phyloP scores from a whole-genome alignment of 2,113 vertebrate species.

The Petrocephalus zakoni region DNA sequence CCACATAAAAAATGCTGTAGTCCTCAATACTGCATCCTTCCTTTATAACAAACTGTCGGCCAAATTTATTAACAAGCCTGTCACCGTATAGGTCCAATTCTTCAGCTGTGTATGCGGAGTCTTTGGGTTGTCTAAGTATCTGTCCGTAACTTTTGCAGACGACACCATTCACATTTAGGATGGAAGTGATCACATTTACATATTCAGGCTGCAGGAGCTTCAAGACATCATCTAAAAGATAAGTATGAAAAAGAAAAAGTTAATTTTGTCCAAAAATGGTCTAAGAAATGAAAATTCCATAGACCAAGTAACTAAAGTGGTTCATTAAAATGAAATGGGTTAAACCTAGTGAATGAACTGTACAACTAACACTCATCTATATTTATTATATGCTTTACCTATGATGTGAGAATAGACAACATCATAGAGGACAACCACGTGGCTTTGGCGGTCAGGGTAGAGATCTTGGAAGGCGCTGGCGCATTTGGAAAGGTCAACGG shows the following conservation, averaged over 20 bases:
- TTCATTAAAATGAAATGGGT: not conserved
- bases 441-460: conserved; percentile 59
- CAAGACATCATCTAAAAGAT: conserved; percentile 58
- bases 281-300: not conserved
- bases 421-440: conserved; percentile 73
- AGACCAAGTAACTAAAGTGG: not conserved
- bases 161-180: conserved; percentile 51
- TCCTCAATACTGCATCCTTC: conserved; percentile 51
- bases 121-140: not conserved
- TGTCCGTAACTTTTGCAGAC: conserved; percentile 38
- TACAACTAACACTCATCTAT: not conserved
- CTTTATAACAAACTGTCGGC: conserved; percentile 61
- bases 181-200: conserved; percentile 64
- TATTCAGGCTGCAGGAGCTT: conserved; percentile 56
- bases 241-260: not conserved
- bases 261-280: not conserved
- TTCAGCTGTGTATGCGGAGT: not conserved
- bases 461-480: conserved; percentile 64
- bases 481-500: conserved; percentile 64
- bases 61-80: conserved; percentile 58
- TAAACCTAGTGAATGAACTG: not conserved
- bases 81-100: conserved; percentile 11
- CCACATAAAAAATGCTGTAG: conserved; percentile 80
- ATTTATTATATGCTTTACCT: conserved; percentile 35
- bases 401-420: conserved; percentile 60